Evolutionary conservation across 2,888 invertebrate genomes (phyloP).

Genomic region (Parnassius orleans): DNA sequence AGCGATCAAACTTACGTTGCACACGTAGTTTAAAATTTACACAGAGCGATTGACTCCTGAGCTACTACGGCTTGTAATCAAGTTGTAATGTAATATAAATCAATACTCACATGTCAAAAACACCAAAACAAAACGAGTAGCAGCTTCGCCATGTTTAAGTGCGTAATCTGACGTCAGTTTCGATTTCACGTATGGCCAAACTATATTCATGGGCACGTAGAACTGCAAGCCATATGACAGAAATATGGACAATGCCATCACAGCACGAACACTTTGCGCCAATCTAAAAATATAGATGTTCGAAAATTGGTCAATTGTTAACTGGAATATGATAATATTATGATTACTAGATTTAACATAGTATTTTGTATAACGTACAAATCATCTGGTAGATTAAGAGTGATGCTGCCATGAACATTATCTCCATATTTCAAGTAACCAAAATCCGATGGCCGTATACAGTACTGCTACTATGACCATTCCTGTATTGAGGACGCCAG

Average conservation of each 20-base stretch:
- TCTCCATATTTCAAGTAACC: conserved; percentile 95
- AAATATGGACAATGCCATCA: conserved; percentile 94
- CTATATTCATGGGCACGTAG: conserved; percentile 95
- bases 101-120: conserved; percentile 87
- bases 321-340: not conserved
- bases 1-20: too few species aligned
- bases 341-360: conserved; percentile 2
- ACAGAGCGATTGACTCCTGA: too few species aligned
- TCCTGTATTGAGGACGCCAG: conserved; percentile 92
- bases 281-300: conserved; percentile 76
- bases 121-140: conserved; percentile 86
- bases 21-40: too few species aligned
- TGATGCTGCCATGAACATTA: conserved; percentile 90
- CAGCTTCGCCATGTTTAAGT: conserved; percentile 85
- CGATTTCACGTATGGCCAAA: conserved; percentile 88
- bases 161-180: conserved; percentile 83
- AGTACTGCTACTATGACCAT: conserved; percentile 92
- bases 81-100: not conserved
- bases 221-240: conserved; percentile 96
- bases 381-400: conserved; percentile 89
- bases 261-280: conserved; percentile 89
- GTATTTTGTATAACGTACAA: conserved; percentile 77
- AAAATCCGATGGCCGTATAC: conserved; percentile 93
- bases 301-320: not conserved
- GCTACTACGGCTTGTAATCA: too few species aligned